Evolutionary conservation across 2,888 invertebrate species (phyloP), one percentile per base, ranked within the genome.

Genomic region (Bruchidius siliquastri): DNA sequence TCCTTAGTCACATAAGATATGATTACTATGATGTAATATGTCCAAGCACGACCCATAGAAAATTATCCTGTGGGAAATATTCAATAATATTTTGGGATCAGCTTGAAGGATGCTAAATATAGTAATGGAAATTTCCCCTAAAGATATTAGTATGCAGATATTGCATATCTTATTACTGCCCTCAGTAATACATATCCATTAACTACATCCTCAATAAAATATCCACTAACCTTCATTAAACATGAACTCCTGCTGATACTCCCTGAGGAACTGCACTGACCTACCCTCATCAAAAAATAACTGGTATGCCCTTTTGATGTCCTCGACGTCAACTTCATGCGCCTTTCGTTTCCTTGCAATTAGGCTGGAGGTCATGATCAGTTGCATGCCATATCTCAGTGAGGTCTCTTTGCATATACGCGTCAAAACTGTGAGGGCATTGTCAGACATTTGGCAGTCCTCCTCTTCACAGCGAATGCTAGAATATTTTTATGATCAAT

Each of bases 181-280:
- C n/a, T n/a, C n/a, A n/a, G n/a, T n/a, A n/a, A n/a, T n/a, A n/a
- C n/a, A n/a, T n/a, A n/a, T n/a, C n/a, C n/a, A n/a, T n/a, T n/a
- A n/a, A n/a, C n/a, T n/a, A n/a, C n/a, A n/a, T n/a, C n/a, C n/a
- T 26, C 2, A 26, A 26, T 4, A 26, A 26, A 26, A 26, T 8
- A 8, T 8, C 26, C 71, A 78, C 79, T 83, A 77, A 81, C 82
- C 76, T 84, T 94, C 93, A 82, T 92, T 92, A 82, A 97, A 98
- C 94, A 98, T 95, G 83, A 97, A 99, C 84, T 97, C 96, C 81
- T 97, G 94, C 85, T 98, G 97, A 84, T 97, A 97, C 85, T 98
- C 97, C 85, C 95, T 96, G 21, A 99, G 88, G 87, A 96, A 98
- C 87, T 97, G 95, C 77, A 96, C 93, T 0, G 98, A 98, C 73